Conservation (phyloP, 2,888 invertebrate species). For the Apodemia mormo region DNA sequence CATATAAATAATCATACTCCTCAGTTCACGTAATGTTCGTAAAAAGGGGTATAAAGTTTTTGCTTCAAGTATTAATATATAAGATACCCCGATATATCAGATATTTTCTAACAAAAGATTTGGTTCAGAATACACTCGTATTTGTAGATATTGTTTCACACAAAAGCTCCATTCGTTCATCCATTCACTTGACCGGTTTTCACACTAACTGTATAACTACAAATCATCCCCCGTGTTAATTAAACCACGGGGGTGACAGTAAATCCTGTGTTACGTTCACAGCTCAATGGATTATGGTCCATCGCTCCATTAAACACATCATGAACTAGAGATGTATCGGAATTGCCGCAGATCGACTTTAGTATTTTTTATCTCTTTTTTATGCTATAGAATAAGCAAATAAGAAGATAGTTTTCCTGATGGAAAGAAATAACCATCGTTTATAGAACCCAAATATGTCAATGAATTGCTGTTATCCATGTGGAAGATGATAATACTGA, state of each 20-base stretch:
- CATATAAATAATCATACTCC: too few relatives aligned
- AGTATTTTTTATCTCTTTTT: too few relatives aligned
- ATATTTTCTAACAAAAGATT: background rate
- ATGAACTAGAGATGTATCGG: background rate
- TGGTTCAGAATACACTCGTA: background rate
- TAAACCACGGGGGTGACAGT: background rate
- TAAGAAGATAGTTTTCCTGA: too few relatives aligned
- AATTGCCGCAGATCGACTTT: background rate
- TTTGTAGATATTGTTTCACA: background rate
- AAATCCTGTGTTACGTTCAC: background rate
- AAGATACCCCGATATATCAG: background rate
- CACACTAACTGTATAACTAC: background rate
- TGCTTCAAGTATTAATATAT: too few relatives aligned
- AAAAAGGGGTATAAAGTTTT: too few relatives aligned
- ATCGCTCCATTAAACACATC: slow-evolving; percentile 3
- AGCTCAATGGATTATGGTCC: background rate
- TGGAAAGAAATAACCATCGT: too few relatives aligned
- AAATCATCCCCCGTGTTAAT: slow-evolving; percentile 5
- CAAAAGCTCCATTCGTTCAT: background rate
- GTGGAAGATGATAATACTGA: too few relatives aligned
- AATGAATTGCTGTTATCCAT: too few relatives aligned
- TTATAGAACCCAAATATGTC: too few relatives aligned
- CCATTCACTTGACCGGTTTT: background rate
- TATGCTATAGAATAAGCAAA: too few relatives aligned
- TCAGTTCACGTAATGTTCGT: too few relatives aligned